phyloP scores from a whole-genome alignment of 2,888 invertebrate genomes.

The Nymphalis c-album region DNA sequence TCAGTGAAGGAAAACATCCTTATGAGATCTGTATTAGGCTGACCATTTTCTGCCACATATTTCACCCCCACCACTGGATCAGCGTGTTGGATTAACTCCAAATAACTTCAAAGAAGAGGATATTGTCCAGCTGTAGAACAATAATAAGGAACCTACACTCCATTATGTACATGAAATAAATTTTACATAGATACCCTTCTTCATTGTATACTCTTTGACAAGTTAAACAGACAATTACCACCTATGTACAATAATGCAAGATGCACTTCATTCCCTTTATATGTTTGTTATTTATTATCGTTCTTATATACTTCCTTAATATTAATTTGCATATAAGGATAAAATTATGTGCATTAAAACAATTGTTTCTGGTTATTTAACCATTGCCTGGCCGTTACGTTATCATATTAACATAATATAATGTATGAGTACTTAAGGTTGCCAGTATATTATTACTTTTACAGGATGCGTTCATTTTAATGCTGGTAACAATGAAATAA shows the following conservation, averaged over 20 bases:
- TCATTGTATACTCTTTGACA: constrained; percentile 12
- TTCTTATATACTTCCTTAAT: constrained; percentile 20
- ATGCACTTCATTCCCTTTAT: constrained; percentile 11
- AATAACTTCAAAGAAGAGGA: too few relatives aligned
- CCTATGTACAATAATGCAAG: constrained; percentile 32
- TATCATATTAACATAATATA: too few relatives aligned
- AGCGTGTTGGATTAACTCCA: too few relatives aligned
- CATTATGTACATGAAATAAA: background rate
- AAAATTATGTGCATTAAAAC: background rate
- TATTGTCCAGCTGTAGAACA: too few relatives aligned
- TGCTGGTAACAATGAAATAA: too few relatives aligned
- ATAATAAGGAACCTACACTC: too few relatives aligned
- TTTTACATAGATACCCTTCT: background rate
- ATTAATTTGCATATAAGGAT: constrained; percentile 2
- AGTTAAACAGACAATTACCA: constrained; percentile 21
- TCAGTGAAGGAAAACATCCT: background rate
- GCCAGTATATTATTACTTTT: too few relatives aligned
- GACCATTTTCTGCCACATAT: background rate
- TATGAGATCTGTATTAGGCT: background rate
- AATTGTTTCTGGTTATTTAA: too few relatives aligned
- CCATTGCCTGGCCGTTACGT: too few relatives aligned
- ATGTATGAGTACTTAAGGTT: too few relatives aligned
- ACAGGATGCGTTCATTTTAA: too few relatives aligned
- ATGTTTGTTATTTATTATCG: constrained; percentile 26
- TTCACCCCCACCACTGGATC: too few relatives aligned